Conservation (phyloP, 2,113 vertebrate genomes). For the Alouatta palliata region DNA sequence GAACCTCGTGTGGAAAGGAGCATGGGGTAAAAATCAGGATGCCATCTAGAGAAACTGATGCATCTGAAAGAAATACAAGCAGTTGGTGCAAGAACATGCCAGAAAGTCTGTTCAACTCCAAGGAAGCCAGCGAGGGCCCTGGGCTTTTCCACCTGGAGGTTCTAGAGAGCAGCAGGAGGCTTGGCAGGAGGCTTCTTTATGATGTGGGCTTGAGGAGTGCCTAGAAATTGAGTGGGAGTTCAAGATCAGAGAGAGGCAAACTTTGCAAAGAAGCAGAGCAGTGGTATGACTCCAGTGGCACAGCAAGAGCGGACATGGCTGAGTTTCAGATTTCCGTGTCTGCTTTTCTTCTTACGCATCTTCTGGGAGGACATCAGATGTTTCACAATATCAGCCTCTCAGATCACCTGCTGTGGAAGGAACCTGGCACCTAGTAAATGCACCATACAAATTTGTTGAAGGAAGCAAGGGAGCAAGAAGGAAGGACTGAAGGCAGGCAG, state of each 20-base stretch:
- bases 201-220: neutral
- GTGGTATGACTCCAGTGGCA: neutral
- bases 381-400: neutral
- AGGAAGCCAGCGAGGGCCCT: neutral
- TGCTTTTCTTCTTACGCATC: neutral
- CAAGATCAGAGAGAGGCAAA: neutral
- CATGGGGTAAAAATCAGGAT: neutral
- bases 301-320: fast-evolving
- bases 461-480: neutral
- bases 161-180: neutral
- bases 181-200: slow-evolving; percentile 45
- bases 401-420: neutral
- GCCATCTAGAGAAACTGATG: neutral
- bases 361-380: neutral
- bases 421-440: neutral
- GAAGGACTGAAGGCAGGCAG: neutral
- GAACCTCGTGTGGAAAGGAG: neutral
- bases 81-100: slow-evolving; percentile 31
- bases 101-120: neutral
- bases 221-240: neutral
- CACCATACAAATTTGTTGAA: neutral
- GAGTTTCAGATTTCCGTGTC: neutral
- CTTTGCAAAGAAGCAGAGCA: neutral
- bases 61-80: neutral
- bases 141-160: neutral